Evolutionary conservation across 2,797 vertebrate genomes (phyloP).

Genomic region (Mionectes olivaceus): DNA sequence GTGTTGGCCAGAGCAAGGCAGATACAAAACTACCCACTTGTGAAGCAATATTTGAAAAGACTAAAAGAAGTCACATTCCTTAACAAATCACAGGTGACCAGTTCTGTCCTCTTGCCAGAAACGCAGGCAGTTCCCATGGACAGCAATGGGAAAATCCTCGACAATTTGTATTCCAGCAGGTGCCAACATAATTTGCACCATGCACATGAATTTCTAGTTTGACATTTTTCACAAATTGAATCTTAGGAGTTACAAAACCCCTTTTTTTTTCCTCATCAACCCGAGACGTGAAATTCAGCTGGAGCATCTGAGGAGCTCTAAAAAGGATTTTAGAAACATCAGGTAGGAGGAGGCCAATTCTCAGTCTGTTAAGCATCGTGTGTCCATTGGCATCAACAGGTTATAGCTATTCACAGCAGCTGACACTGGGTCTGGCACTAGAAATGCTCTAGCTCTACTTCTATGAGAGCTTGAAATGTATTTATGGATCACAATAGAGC

Average conservation of each 20-base stretch:
- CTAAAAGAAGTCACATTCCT: not conserved
- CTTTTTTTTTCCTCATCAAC: not conserved
- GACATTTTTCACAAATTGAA: not conserved
- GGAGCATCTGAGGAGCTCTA: not conserved
- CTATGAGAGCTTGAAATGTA: not conserved
- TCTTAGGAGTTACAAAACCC: not conserved
- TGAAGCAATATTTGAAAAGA: not conserved
- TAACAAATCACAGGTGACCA: not conserved
- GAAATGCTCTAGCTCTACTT: not conserved
- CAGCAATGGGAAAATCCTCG: not conserved
- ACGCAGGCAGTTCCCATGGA: not conserved
- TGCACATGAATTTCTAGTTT: not conserved
- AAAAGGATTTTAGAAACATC: not conserved
- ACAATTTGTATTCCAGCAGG: not conserved
- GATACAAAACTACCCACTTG: not conserved
- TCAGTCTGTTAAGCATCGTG: not conserved
- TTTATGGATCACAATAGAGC: not conserved
- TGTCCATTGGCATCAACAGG: not conserved
- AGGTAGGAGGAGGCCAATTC: not conserved
- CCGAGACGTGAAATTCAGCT: not conserved
- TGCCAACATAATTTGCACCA: not conserved
- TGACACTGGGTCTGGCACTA: not conserved
- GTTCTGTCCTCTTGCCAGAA: not conserved
- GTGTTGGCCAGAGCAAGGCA: not conserved
- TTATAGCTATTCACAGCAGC: not conserved